Evolutionary conservation across 2,113 vertebrate genomes (phyloP), one percentile per base, ranked within the genome.

Genomic region (Cyrtonyx montezumae): DNA sequence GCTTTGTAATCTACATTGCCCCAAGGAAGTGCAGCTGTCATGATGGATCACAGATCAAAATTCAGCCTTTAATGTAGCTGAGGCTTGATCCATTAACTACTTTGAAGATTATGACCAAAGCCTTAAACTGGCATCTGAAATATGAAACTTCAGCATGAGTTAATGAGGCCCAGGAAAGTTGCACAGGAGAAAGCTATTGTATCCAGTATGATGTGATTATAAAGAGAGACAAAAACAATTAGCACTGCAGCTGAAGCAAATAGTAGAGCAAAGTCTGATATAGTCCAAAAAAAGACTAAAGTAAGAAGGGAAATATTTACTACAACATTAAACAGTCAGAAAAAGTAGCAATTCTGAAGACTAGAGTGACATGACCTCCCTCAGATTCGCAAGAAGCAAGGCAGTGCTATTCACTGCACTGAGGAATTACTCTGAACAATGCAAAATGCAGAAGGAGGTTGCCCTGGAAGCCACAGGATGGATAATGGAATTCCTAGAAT

Each of bases 71-170:
- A 86, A 85, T 89, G 94, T 68, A 94, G 90, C 87, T 61, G 7
- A n/a, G 73, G 87, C 94, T 93, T 84, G 87, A 94, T 91, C 93
- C 90, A 96, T 95, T 94, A 92, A 84, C 77, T 87, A 65, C 96
- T 96, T 96, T 96, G 95, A 96, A 95, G 94, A 95, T 96, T 91
- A 91, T 83, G 93, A 90, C 65, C 87, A 84, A 94, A 96, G 95
- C 87, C 87, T 95, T 88, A 42, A 85, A 68, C n/a, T 94, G 91
- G 89, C 87, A 91, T 91, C 82, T 94, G 94, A 95, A 96, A 94
- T 78, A 65, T 34, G 94, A 95, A 88, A 85, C 84, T 94, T 43
- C 68, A 94, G 87, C 82, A 34, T 21, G 80, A 95, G 91, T 73
- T 94, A 74, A 86, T 88, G 94, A 94, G 84, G 87, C 90, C 85